Evolutionary conservation across 2,888 invertebrate species (phyloP).

Genomic region (Conus canariensis): DNA sequence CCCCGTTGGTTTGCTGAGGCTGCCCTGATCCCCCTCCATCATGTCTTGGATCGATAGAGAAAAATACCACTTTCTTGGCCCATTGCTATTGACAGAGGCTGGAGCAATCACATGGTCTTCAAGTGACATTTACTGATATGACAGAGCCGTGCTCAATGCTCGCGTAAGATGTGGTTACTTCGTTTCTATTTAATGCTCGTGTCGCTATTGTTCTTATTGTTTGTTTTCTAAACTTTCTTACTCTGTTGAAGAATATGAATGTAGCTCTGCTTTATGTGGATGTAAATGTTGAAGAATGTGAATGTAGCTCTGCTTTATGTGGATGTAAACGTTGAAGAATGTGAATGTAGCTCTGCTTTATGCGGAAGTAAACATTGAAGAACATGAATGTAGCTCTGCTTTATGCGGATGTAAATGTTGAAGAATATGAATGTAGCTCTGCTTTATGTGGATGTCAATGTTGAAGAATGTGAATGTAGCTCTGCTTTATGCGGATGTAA

Average conservation of each 20-base stretch:
- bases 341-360: not conserved
- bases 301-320: not conserved
- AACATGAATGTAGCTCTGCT: not conserved
- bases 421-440: not conserved
- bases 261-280: not conserved
- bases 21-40: not conserved
- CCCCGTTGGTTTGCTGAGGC: not conserved
- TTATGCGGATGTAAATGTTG: not conserved
- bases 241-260: not conserved
- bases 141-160: no score
- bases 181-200: no score
- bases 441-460: not conserved
- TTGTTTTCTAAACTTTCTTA: no score
- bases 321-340: not conserved
- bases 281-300: not conserved
- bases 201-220: no score
- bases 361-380: not conserved
- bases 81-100: not conserved
- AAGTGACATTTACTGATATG: not conserved
- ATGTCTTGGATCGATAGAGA: not conserved
- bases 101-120: not conserved
- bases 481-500: not conserved
- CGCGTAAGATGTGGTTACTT: no score
- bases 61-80: not conserved
- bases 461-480: not conserved